Base-by-base conservation (phyloP, 2,113 vertebrate species). In the Larimichthys polyactis region DNA sequence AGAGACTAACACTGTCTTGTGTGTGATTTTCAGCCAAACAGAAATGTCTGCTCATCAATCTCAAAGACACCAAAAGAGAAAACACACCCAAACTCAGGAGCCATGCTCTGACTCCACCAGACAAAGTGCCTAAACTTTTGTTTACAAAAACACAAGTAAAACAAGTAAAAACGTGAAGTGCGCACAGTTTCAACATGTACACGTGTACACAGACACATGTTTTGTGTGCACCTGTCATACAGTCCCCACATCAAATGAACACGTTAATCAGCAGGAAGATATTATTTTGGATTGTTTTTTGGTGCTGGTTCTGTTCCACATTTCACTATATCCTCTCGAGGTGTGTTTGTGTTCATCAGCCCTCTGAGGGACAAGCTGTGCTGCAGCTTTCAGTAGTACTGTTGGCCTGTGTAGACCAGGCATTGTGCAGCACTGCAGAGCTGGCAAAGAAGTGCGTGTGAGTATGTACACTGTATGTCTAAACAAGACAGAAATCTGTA, bases 361-460 rank as follows among this genome's bases (percentile, higher is more conserved):
- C 5, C 52, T 87, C 64, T 19, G 49, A 78, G 51, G 76, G 72
- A 78, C 72, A 54, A 44, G 27, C 79, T 76, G 74, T 79, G 58
- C 71, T 79, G 60, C 58, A 78, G 68, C 55, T 40, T 79, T 64
- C 32, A 83, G 75, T 27, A 76, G 51, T 16, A 69, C 55, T 59
- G 52, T 73, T 57, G 76, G 62, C 1, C 54, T 52, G 29, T 14
- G 44, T 46, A 14, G 11, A 46, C 14, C 44, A 46, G 44, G 44
- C 78, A 51, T 22, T 12, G 46, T 29, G 71, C 83, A 78, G 71
- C 85, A 87, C 49, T 86, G 87, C 81, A 86, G 81, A 65, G 49
- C 67, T 24, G 32, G 58, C 16, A 68, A 20, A 71, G 66, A 58
- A 15, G 36, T 73, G 51, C 48, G 51, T 32, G 11, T 51, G 48